Percentiles rank a stretch among this genome's conserved stretches.
Evolutionary conservation across 1,140 invertebrate species (phyloP).

Genomic region (Vollenhovia emeryi): DNA sequence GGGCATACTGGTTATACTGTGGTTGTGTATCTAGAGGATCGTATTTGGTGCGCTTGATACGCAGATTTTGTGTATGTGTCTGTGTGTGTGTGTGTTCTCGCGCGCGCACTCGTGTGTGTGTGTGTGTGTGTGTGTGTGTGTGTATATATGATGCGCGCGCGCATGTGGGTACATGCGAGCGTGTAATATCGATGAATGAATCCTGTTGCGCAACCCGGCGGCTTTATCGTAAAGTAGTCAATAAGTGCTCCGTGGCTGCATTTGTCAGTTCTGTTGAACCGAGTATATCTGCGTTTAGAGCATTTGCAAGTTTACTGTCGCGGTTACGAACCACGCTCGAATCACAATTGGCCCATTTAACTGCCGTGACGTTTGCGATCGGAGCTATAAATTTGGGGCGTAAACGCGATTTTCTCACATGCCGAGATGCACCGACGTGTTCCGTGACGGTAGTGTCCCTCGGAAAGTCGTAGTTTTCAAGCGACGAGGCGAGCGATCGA

Average conservation of each 20-base stretch:
- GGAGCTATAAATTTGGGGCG: neutral
- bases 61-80: too few species aligned
- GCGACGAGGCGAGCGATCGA: slow-evolving; percentile 37
- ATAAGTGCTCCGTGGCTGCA: slow-evolving; percentile 52
- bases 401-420: neutral
- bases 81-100: too few species aligned
- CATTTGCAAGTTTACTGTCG: neutral
- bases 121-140: too few species aligned
- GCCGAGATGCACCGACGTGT: neutral
- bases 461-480: too few species aligned
- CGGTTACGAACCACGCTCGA: neutral
- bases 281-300: neutral
- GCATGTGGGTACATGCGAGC: neutral
- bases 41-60: too few species aligned
- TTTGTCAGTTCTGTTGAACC: slow-evolving; percentile 14
- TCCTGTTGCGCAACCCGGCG: slow-evolving; percentile 72
- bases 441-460: neutral
- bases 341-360: neutral
- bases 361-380: neutral
- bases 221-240: slow-evolving; percentile 65
- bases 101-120: neutral
- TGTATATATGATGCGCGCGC: too few species aligned
- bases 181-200: slow-evolving; percentile 71
- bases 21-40: too few species aligned
- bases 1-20: too few species aligned